These are phyloP conservation scores for Cossypha heuglini DNA, from an alignment of 2,797 vertebrate species.

Conservation along the genomic window DNA sequence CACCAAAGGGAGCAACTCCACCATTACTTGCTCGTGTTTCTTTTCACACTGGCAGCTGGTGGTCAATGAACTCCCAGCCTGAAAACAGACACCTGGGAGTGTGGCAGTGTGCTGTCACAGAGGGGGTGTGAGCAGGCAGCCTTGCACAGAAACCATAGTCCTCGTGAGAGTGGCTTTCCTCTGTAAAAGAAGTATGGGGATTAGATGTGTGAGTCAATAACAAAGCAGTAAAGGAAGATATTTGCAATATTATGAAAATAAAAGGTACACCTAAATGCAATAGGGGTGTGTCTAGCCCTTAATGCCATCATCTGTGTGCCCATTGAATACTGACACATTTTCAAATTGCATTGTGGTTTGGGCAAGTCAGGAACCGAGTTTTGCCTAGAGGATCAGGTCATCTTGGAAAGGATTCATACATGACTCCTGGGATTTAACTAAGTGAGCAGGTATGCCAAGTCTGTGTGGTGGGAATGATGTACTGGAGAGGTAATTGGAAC, in stretches of 20 bases:
- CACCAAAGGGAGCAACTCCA: not conserved
- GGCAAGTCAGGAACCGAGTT: not conserved
- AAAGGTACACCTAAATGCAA: not conserved
- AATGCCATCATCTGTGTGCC: not conserved
- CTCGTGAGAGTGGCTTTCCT: not conserved
- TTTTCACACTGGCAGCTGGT: not conserved
- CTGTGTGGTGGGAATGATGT: not conserved
- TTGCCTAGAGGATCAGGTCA: not conserved
- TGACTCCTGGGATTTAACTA: not conserved
- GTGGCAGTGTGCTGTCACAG: not conserved
- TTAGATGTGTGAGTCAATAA: conserved; percentile 19
- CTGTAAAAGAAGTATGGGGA: not conserved
- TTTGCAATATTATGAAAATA: conserved; percentile 36
- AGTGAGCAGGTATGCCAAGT: not conserved
- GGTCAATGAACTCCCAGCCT: not conserved
- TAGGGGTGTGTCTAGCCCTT: conserved; percentile 12
- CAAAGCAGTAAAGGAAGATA: not conserved
- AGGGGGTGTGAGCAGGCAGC: not conserved
- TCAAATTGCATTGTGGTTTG: not conserved
- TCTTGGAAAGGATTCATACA: not conserved
- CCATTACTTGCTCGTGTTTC: not conserved
- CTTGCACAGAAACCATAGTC: not conserved
- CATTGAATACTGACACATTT: conserved; percentile 13
- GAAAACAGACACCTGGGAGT: not conserved
- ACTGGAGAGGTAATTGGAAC: not conserved